Conservation (phyloP, 1,140 invertebrate species). For the Zaprionus africanus region DNA sequence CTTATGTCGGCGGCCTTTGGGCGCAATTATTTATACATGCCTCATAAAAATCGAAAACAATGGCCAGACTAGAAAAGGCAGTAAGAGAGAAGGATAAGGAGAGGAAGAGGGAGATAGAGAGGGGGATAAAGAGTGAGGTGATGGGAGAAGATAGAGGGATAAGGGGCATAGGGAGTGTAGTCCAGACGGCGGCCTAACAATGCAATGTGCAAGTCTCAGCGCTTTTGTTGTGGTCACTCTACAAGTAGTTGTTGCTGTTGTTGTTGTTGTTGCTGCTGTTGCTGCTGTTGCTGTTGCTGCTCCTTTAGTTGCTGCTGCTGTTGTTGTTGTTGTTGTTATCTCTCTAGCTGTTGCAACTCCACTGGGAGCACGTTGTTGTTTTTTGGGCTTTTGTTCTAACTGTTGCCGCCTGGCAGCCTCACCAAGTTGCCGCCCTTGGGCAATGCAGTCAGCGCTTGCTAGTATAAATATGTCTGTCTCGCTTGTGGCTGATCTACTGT, state of each 20-base stretch:
- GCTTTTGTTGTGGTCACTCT: constrained; percentile 44
- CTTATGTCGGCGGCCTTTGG: constrained; percentile 82
- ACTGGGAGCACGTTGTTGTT: constrained; percentile 41
- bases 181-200: constrained; percentile 49
- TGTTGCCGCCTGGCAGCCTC: constrained; percentile 41
- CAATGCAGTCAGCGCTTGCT: neutral
- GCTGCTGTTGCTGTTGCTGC: constrained; percentile 37
- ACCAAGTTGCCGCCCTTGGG: constrained; percentile 12
- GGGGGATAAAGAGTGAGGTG: neutral
- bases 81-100: neutral
- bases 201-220: constrained; percentile 49
- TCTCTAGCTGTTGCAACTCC: constrained; percentile 23
- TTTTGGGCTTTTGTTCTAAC: constrained; percentile 62
- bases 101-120: neutral
- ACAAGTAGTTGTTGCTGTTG: constrained; percentile 27
- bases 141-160: neutral
- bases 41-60: constrained; percentile 83
- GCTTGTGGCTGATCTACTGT: neutral
- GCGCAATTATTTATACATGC: constrained; percentile 83
- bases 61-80: constrained; percentile 41
- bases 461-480: neutral
- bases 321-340: constrained; percentile 41
- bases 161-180: neutral
- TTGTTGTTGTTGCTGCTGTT: neutral
- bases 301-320: constrained; percentile 39